phyloP scores from a whole-genome alignment of 2,888 invertebrate species.

The Eupithecia subfuscata region DNA sequence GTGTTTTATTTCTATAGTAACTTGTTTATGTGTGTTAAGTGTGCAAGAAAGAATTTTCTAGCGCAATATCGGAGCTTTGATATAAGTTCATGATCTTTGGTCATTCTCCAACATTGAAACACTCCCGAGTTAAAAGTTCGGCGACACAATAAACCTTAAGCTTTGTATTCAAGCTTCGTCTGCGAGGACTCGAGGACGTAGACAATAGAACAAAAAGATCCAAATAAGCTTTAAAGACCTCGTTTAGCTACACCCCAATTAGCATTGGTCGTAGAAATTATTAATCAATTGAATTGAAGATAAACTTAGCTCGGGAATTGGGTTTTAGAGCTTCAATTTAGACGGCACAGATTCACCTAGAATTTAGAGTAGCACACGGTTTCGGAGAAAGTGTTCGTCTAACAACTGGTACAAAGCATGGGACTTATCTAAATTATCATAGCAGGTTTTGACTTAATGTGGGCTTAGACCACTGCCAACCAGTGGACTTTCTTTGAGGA shows the following conservation, averaged over 20 bases:
- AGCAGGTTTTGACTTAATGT: constrained; percentile 58
- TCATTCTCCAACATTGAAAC: not conserved
- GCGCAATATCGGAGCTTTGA: not conserved
- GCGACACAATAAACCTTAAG: not conserved
- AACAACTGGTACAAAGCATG: constrained; percentile 49
- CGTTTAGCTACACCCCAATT: constrained; percentile 4
- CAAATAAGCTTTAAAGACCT: not conserved
- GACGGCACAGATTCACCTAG: constrained; percentile 35
- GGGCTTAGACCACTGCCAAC: constrained; percentile 41
- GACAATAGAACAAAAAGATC: not conserved
- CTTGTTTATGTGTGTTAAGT: not conserved
- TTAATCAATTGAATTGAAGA: not conserved
- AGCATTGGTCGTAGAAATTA: not conserved
- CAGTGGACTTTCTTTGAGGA: constrained; percentile 11
- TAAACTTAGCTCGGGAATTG: constrained; percentile 1
- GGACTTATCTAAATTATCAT: constrained; percentile 56
- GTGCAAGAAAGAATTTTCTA: not conserved
- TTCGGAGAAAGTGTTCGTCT: constrained; percentile 59
- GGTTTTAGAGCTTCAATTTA: constrained; percentile 1
- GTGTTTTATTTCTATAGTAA: not conserved
- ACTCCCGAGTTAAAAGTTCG: not conserved
- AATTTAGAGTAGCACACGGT: constrained; percentile 45
- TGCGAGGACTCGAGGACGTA: not conserved
- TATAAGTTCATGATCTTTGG: not conserved
- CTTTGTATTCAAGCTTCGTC: not conserved